These are phyloP conservation scores for Todus mexicanus DNA, from an alignment of 2,797 vertebrate species.

Conservation along the genomic window DNA sequence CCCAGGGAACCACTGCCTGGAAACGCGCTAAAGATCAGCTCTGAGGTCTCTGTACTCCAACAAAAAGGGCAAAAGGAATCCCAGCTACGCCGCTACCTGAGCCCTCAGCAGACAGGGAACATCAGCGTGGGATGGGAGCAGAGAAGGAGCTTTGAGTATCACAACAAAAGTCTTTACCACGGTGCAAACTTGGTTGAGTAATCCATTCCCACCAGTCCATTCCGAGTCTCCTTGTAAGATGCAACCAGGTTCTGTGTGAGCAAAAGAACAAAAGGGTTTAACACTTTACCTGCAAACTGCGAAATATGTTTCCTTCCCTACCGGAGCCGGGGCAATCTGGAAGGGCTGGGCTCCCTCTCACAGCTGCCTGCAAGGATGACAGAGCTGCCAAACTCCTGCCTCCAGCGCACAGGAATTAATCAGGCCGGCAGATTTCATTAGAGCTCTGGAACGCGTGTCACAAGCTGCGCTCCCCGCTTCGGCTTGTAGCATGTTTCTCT, in stretches of 20 bases:
- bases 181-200: slow-evolving; percentile 86
- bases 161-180: slow-evolving; percentile 70
- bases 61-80: background rate
- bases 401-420: background rate
- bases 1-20: background rate
- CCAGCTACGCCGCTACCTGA: background rate
- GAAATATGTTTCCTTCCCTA: background rate
- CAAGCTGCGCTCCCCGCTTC: background rate
- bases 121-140: background rate
- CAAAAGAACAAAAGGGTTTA: background rate
- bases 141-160: background rate
- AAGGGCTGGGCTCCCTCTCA: background rate
- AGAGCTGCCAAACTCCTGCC: background rate
- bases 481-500: background rate
- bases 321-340: background rate
- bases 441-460: background rate
- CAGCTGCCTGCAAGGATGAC: background rate
- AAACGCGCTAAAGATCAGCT: background rate
- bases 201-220: slow-evolving; percentile 79
- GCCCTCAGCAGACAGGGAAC: background rate
- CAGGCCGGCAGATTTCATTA: background rate
- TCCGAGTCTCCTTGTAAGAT: slow-evolving; percentile 83
- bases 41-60: background rate
- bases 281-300: background rate
- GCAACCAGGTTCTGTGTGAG: slow-evolving; percentile 77